phyloP scores from a whole-genome alignment of 2,888 invertebrate species.

The Cryptocheilus praepositus region DNA sequence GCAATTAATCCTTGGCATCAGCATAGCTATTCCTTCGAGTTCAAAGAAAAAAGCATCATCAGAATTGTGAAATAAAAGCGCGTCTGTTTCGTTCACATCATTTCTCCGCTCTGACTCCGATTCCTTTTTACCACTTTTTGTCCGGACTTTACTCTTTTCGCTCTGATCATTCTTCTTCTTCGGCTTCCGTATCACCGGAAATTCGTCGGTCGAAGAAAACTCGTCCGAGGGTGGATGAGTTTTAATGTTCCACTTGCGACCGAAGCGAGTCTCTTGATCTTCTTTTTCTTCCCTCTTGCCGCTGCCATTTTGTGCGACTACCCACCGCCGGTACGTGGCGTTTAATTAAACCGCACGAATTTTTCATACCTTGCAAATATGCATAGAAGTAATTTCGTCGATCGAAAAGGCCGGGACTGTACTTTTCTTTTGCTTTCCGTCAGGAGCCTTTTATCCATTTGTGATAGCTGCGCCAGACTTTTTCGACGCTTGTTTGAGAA shows the following conservation, averaged over 20 bases:
- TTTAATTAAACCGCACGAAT: conserved; percentile 8
- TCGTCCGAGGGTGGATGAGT: no score
- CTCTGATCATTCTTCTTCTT: no score
- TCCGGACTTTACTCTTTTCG: no score
- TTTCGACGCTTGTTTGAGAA: no score
- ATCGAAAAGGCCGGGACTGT: background rate
- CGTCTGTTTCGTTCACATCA: background rate
- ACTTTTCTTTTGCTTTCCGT: no score
- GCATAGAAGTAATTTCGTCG: conserved; percentile 4
- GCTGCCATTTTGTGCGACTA: background rate
- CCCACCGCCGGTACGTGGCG: background rate
- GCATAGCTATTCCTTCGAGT: no score
- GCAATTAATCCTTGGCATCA: no score
- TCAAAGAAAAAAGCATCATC: no score
- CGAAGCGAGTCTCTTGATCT: background rate
- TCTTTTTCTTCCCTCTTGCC: background rate
- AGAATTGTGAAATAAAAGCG: background rate
- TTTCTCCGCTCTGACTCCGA: background rate
- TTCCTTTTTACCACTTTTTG: no score
- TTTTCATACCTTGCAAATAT: background rate
- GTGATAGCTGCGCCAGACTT: background rate
- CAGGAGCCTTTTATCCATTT: background rate
- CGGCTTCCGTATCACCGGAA: no score
- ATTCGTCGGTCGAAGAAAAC: no score
- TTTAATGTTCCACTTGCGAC: no score